phyloP scores from a whole-genome alignment of 2,888 invertebrate genomes.

The Maniola hyperantus region DNA sequence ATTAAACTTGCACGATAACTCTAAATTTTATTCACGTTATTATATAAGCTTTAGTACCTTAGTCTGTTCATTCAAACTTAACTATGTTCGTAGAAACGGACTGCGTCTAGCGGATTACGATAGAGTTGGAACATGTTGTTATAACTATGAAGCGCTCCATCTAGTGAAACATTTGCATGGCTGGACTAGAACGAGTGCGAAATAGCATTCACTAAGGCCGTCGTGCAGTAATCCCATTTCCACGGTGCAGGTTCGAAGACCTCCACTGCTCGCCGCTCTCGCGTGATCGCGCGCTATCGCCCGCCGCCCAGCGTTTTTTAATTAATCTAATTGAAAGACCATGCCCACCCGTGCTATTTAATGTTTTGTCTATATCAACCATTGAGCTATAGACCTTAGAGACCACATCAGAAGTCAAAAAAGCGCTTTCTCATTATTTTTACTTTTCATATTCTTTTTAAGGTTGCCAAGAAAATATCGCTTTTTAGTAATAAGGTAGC shows the following conservation, averaged over 20 bases:
- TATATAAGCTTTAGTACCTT: too few relatives aligned
- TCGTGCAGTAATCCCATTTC: slow-evolving; percentile 76
- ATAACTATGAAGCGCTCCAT: too few relatives aligned
- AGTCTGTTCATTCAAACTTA: too few relatives aligned
- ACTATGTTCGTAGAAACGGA: too few relatives aligned
- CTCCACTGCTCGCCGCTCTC: slow-evolving; percentile 52
- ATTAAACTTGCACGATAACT: too few relatives aligned
- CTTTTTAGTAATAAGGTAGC: too few relatives aligned
- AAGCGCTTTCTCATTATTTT: not conserved
- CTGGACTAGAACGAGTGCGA: slow-evolving; percentile 59
- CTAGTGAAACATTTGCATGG: too few relatives aligned
- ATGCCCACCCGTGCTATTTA: slow-evolving; percentile 46
- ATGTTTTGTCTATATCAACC: slow-evolving; percentile 8
- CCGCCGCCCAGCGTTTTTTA: slow-evolving; percentile 49
- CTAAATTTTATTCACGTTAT: too few relatives aligned
- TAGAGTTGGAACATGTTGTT: too few relatives aligned
- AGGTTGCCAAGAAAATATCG: too few relatives aligned
- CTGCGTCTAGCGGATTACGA: too few relatives aligned
- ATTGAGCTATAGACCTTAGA: not conserved
- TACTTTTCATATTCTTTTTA: too few relatives aligned
- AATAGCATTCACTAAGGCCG: slow-evolving; percentile 61
- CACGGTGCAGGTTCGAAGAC: slow-evolving; percentile 74
- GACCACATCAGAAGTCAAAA: not conserved
- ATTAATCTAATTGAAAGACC: slow-evolving; percentile 71
- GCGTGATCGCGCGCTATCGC: slow-evolving; percentile 58